Evolutionary conservation across 1,140 invertebrate species (phyloP).

Genomic region (Diorhabda carinulata): DNA sequence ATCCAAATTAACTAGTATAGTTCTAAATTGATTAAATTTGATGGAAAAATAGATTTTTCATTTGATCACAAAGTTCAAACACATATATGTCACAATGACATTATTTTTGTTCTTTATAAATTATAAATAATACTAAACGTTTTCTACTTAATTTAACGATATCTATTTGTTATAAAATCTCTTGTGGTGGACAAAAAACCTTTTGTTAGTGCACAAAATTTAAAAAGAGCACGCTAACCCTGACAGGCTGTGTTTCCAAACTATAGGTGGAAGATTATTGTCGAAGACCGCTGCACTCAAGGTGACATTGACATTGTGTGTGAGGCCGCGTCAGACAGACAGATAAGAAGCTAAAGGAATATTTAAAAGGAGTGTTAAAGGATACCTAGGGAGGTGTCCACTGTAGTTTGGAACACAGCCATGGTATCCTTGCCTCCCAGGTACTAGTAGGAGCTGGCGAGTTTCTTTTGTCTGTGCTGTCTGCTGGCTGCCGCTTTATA

Average conservation of each 20-base stretch:
- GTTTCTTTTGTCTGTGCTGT: slow-evolving; percentile 7
- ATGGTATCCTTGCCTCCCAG: slow-evolving; percentile 62
- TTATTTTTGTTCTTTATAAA: no score
- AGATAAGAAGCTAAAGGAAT: slow-evolving; percentile 15
- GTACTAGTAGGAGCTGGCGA: slow-evolving; percentile 45
- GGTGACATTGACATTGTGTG: slow-evolving; percentile 22
- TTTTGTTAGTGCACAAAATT: slow-evolving; percentile 33
- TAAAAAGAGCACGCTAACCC: slow-evolving; percentile 32
- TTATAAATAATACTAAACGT: no score
- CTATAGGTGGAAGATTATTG: slow-evolving; percentile 48
- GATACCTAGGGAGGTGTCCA: slow-evolving; percentile 53
- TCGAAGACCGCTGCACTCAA: slow-evolving; percentile 33
- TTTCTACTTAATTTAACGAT: no score
- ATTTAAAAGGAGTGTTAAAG: slow-evolving; percentile 33
- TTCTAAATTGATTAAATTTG: no score
- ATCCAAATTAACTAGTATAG: no score
- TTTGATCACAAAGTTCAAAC: no score
- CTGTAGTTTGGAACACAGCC: slow-evolving; percentile 64
- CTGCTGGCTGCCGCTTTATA: not conserved
- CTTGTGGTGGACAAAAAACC: slow-evolving; percentile 29
- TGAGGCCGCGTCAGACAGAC: slow-evolving; percentile 23
- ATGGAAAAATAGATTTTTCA: no score
- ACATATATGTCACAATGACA: no score
- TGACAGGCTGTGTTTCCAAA: slow-evolving; percentile 50
- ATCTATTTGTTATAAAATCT: slow-evolving; percentile 18